Base-by-base conservation (phyloP, 2,113 vertebrate genomes). In the Osmerus mordax region DNA sequence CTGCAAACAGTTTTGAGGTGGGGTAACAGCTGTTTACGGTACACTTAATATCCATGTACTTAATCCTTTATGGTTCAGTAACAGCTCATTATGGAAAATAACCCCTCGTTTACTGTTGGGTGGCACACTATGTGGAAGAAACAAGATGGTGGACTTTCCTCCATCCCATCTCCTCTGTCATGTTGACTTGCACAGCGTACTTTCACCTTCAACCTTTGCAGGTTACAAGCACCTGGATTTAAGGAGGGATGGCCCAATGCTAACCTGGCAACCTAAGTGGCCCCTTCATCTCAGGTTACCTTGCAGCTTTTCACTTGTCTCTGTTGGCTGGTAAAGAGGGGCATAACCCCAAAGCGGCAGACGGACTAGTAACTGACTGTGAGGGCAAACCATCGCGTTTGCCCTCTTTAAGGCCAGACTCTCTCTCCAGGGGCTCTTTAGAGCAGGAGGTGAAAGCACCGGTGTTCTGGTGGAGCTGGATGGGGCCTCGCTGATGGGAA, bases 371-470 rank as follows among this genome's bases (percentile, higher is more conserved):
- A 83, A 78, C 80, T 8, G 55, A 82, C 56, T 87, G 83, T 64
- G 72, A 74, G 78, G 78, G 55, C 41, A 73, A 3, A 62, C 68
- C 70, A 67, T 18, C 72, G 47, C 47, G 55, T 56, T 74, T 73
- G 65, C 62, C 60, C 78, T 79, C 81, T 73, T 15, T 18, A 1
- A 70, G 75, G 70, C 1, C 80, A 79, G 84, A 18, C 65, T 85
- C 84, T 87, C 83, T 87, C 78, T 76, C 85, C 52, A 51, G 75
- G 63, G 76, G 77, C 83, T 85, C 74, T 84, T 86, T 84, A 88
- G 88, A 13, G 58, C 75, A 0, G 41, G 74, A 64, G 73, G 64
- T 12, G 8, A 52, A 71, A 70, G 72, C 78, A 68, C 63, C 9
- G 9, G 41, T 47, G 41, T 47, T 47, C 41, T 47, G 41, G 41